Percentiles rank a stretch among this genome's conserved stretches.
phyloP scores from a whole-genome alignment of 2,797 vertebrate genomes.

The Setipinna tenuifilis region DNA sequence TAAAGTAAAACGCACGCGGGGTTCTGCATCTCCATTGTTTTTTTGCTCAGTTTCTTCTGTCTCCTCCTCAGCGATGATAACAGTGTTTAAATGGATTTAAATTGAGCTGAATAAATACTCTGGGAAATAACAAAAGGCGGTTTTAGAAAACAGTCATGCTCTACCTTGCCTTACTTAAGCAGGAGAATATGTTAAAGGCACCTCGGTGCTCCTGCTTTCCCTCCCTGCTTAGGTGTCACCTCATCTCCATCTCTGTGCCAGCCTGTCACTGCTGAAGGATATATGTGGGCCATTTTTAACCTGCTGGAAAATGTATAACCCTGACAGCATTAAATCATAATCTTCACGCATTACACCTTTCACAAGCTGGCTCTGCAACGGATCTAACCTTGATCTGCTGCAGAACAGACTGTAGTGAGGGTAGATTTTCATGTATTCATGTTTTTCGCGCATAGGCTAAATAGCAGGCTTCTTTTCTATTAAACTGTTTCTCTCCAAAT shows the following conservation, averaged over 20 bases:
- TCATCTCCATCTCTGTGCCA: background rate
- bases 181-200: background rate
- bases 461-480: background rate
- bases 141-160: background rate
- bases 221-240: too few species aligned
- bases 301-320: background rate
- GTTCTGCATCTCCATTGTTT: background rate
- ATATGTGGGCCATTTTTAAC: too few species aligned
- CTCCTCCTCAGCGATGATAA: background rate
- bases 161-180: background rate
- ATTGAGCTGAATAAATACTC: background rate
- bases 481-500: background rate
- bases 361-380: background rate
- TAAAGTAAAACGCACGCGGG: background rate
- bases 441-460: too few species aligned
- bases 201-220: background rate
- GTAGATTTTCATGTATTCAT: background rate
- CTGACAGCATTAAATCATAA: background rate
- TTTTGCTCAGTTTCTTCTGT: background rate
- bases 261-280: too few species aligned
- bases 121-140: background rate
- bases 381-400: background rate
- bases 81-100: slow-evolving; percentile 15
- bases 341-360: background rate
- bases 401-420: background rate